Conservation (phyloP, 1,140 invertebrate genomes). For the Bombus waltoni region DNA sequence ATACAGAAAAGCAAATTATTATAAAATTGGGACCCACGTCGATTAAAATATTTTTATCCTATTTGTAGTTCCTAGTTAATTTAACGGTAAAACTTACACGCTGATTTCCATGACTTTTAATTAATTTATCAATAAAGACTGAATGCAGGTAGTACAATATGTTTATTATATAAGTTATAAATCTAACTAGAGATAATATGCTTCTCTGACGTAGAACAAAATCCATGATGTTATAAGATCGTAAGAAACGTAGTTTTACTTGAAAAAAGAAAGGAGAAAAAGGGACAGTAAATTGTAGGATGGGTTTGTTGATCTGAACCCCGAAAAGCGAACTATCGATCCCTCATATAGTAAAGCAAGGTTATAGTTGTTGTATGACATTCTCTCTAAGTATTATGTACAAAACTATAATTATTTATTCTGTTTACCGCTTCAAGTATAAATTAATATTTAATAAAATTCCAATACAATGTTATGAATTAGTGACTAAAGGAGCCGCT, state of each 20-base stretch:
- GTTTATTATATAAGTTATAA: constrained; percentile 55
- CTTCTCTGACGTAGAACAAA: constrained; percentile 30
- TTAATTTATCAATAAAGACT: constrained; percentile 79
- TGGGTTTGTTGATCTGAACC: background rate
- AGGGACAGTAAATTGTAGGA: constrained; percentile 1
- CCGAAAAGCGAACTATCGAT: background rate
- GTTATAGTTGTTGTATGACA: background rate
- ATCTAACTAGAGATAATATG: constrained; percentile 47
- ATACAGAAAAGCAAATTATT: constrained; percentile 21
- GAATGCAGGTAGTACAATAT: constrained; percentile 77
- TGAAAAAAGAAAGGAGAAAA: background rate
- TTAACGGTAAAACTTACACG: constrained; percentile 59
- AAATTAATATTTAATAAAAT: constrained; percentile 21
- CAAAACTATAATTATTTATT: constrained; percentile 44
- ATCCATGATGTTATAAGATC: constrained; percentile 12
- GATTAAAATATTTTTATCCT: constrained; percentile 58
- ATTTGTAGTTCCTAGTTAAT: constrained; percentile 74
- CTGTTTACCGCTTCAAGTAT: constrained; percentile 17
- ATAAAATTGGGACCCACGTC: constrained; percentile 58
- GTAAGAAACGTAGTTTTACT: constrained; percentile 11
- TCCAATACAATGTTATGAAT: background rate
- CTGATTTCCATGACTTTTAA: constrained; percentile 68
- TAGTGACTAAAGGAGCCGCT: background rate
- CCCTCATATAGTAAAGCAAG: constrained; percentile 15
- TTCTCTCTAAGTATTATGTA: constrained; percentile 34